Percentiles rank a stretch among this genome's conserved stretches.
phyloP scores from a whole-genome alignment of 2,797 vertebrate genomes.

The Enteromius fasciolatus region DNA sequence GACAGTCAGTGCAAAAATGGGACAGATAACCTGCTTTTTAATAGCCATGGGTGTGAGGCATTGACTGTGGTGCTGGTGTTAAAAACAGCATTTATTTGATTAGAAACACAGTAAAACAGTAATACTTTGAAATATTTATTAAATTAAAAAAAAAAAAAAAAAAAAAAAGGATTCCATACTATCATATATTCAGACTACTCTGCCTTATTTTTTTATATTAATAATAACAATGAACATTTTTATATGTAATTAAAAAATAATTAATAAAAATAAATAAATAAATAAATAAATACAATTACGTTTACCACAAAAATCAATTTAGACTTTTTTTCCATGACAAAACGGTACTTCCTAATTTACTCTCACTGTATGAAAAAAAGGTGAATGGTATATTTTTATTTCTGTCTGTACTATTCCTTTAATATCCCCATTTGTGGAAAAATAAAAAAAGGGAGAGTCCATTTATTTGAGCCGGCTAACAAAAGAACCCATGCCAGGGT shows the following conservation, averaged over 20 bases:
- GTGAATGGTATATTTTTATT: slow-evolving; percentile 14
- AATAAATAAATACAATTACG: not conserved
- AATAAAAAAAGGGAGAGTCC: not conserved
- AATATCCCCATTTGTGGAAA: slow-evolving; percentile 12
- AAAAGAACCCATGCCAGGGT: not conserved
- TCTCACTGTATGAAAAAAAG: not conserved
- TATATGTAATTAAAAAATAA: not conserved
- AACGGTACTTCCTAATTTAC: not conserved
- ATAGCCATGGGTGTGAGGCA: not conserved
- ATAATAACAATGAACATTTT: not conserved
- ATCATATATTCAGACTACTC: not conserved
- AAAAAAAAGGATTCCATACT: too few relatives aligned
- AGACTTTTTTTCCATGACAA: not conserved
- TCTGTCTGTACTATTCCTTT: not conserved
- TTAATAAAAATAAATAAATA: too few relatives aligned
- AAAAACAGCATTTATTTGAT: not conserved
- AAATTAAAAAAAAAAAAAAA: too few relatives aligned
- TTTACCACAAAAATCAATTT: not conserved
- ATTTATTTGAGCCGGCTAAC: slow-evolving; percentile 22
- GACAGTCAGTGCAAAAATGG: not conserved
- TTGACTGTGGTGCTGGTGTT: not conserved
- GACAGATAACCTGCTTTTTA: not conserved
- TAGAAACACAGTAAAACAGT: not conserved
- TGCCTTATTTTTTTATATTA: not conserved
- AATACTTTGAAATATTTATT: not conserved